phyloP scores from a whole-genome alignment of 2,888 invertebrate species.

The Neoscelio sp. region DNA sequence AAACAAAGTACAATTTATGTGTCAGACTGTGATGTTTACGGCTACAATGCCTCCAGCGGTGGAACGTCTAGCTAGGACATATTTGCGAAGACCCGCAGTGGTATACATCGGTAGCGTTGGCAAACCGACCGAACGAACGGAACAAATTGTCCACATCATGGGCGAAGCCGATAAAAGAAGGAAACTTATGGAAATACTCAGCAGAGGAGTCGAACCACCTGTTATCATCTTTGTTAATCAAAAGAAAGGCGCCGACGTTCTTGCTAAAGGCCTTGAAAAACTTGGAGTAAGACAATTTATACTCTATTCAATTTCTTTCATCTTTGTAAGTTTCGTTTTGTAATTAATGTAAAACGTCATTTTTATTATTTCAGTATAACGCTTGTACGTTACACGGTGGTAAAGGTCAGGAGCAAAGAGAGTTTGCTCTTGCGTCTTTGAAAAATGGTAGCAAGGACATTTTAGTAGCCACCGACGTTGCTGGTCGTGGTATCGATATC shows the following conservation, averaged over 20 bases:
- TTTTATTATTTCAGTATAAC: constrained; percentile 87
- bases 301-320: background rate
- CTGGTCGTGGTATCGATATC: constrained; percentile 99
- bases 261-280: constrained; percentile 98
- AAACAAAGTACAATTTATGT: too few species aligned
- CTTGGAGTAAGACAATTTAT: constrained; percentile 87
- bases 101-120: constrained; percentile 99
- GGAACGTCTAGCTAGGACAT: constrained; percentile 96
- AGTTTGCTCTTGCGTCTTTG: constrained; percentile 97
- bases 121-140: constrained; percentile 98
- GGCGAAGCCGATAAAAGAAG: constrained; percentile 98
- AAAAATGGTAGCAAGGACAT: constrained; percentile 99
- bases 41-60: constrained; percentile 99
- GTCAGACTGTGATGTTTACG: constrained; percentile 99
- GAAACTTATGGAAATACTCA: constrained; percentile 96
- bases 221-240: constrained; percentile 99
- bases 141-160: constrained; percentile 98
- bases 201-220: constrained; percentile 96
- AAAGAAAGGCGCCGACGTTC: constrained; percentile 99
- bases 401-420: constrained; percentile 99
- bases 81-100: constrained; percentile 97
- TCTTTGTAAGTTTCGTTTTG: too few species aligned
- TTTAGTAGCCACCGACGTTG: constrained; percentile 99
- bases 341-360: background rate
- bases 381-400: constrained; percentile 99